These are phyloP conservation scores for Pristionchus fissidentatus DNA, from an alignment of 2,888 invertebrate species.

Conservation along the genomic window DNA sequence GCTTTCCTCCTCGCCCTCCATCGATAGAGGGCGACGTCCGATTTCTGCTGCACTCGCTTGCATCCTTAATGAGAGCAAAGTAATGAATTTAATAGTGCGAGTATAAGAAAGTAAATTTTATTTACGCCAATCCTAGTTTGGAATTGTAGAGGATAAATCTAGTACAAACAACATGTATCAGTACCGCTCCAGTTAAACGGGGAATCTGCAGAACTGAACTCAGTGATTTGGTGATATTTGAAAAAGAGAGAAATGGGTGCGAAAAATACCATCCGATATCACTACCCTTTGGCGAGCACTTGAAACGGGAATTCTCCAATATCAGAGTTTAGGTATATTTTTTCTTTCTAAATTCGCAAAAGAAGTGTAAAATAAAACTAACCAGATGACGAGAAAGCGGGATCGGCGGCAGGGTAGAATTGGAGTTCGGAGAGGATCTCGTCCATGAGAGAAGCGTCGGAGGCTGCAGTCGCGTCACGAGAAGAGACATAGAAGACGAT, in stretches of 20 bases:
- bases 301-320: too few relatives aligned
- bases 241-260: not conserved
- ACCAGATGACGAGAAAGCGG: conserved; percentile 68
- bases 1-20: conserved; percentile 12
- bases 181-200: too few relatives aligned
- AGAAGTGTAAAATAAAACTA: not conserved
- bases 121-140: too few relatives aligned
- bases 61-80: conserved; percentile 95
- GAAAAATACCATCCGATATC: not conserved
- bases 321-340: too few relatives aligned
- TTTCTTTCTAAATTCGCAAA: not conserved
- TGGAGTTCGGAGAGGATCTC: conserved; percentile 51
- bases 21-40: conserved; percentile 68
- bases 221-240: too few relatives aligned
- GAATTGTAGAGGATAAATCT: too few relatives aligned
- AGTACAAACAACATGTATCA: too few relatives aligned
- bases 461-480: not conserved
- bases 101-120: not conserved
- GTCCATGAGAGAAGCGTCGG: conserved; percentile 21
- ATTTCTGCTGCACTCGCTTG: conserved; percentile 87
- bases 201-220: too few relatives aligned
- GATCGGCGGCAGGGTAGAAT: conserved; percentile 67
- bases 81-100: conserved; percentile 76
- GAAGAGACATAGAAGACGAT: conserved; percentile 20
- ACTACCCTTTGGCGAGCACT: not conserved